A percentile compares a stretch with the other conserved stretches of the same genome.
Evolutionary conservation across 2,888 invertebrate genomes (phyloP).

Genomic region (Leucophenga montana): DNA sequence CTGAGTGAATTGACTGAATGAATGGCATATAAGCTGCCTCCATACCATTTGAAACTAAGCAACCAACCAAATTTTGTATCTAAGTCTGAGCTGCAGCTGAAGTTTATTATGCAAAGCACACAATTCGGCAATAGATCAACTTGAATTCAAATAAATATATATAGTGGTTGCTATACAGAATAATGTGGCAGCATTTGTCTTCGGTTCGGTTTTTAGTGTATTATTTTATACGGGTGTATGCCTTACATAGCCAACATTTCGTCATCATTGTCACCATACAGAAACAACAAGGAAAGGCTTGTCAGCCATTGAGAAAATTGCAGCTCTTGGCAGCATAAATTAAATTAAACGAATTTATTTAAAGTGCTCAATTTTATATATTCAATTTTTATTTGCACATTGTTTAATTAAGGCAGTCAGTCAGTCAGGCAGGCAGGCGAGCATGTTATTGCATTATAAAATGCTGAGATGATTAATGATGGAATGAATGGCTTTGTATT

Average conservation of each 20-base stretch:
- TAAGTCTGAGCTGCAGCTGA: conserved; percentile 6
- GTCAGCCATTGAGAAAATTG: background rate
- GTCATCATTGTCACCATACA: background rate
- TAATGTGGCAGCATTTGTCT: background rate
- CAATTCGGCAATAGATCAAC: conserved; percentile 24
- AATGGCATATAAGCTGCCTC: background rate
- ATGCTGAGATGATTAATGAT: no score
- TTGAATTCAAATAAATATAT: conserved; percentile 1
- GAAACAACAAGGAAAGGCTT: background rate
- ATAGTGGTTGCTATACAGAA: background rate
- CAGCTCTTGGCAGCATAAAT: conserved; percentile 9
- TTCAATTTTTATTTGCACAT: background rate
- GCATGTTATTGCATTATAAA: no score
- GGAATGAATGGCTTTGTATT: background rate
- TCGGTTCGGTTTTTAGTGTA: no score
- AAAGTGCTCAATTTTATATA: conserved; percentile 15
- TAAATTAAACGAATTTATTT: conserved; percentile 10
- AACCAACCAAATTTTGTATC: no score
- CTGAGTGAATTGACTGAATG: background rate
- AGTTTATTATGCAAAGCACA: conserved; percentile 59
- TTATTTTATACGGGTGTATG: no score
- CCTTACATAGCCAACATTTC: no score
- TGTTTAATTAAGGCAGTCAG: no score
- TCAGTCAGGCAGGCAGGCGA: no score
- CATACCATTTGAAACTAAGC: no score